phyloP scores from a whole-genome alignment of 2,888 invertebrate genomes.

The Phengaris arion region DNA sequence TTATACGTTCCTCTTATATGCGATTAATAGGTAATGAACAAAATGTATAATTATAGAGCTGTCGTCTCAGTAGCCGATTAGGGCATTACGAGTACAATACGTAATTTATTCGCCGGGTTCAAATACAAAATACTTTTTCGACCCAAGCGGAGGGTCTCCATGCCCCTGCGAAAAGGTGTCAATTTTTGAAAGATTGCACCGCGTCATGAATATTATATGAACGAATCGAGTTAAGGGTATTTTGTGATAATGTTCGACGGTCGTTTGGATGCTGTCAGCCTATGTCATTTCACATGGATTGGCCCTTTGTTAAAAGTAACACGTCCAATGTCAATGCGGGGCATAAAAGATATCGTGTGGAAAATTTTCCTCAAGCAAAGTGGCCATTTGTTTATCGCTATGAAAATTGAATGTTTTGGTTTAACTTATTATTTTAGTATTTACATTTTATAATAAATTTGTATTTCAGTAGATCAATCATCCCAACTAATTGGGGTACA shows the following conservation, averaged over 20 bases:
- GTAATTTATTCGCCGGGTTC: slow-evolving; percentile 74
- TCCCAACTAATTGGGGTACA: no score
- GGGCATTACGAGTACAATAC: slow-evolving; percentile 36
- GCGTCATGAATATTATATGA: slow-evolving; percentile 79
- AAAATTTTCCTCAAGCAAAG: slow-evolving; percentile 56
- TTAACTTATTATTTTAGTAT: slow-evolving; percentile 4
- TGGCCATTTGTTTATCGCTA: slow-evolving; percentile 36
- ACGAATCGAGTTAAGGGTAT: slow-evolving; percentile 77
- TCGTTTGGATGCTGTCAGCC: slow-evolving; percentile 74
- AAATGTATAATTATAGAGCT: slow-evolving; percentile 28
- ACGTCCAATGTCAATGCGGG: slow-evolving; percentile 68
- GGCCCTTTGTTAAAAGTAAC: slow-evolving; percentile 77
- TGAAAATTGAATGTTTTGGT: slow-evolving; percentile 24
- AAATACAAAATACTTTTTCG: slow-evolving; percentile 74
- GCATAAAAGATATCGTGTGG: slow-evolving; percentile 54
- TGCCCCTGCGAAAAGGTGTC: slow-evolving; percentile 71
- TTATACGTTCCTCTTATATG: background rate
- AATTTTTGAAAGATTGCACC: slow-evolving; percentile 79
- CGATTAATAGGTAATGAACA: background rate
- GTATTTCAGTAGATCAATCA: no score
- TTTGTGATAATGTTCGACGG: slow-evolving; percentile 75
- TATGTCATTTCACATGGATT: slow-evolving; percentile 77
- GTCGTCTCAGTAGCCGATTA: slow-evolving; percentile 28
- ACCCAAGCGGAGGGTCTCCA: slow-evolving; percentile 52
- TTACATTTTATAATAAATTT: background rate